Evolutionary conservation across 2,888 invertebrate genomes (phyloP), one percentile per base, ranked within the genome.

Genomic region (Chaetogeoica ovagalla): DNA sequence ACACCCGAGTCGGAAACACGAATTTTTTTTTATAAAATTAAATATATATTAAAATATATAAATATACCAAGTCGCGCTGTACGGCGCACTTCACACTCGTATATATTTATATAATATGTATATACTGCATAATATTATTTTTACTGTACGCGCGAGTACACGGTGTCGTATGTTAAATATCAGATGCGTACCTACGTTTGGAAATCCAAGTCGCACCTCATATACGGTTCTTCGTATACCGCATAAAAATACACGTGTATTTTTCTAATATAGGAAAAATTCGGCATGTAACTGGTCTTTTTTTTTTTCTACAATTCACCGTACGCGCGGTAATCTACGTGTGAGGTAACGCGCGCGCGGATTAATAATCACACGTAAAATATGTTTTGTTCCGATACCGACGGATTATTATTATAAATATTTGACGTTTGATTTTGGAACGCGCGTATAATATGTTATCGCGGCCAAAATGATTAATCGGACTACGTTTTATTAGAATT

Each of bases 11-110:
- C 75, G 60, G 8, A 62, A 52, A 75, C 23, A 75, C 65, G 57
- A 57, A 75, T 75, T 68, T 76, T 30, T 30, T 30, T 30, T 30
- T 30, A n/a, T n/a, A n/a, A n/a, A n/a, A n/a, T n/a, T n/a, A n/a
- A n/a, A n/a, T n/a, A n/a, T n/a, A n/a, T n/a, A n/a, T n/a, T n/a
- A n/a, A 30, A 30, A 30, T 30, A 30, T 30, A 30, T 30, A 30
- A n/a, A n/a, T 4, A 4, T 4, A 76, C 76, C 59, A 52, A 57
- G 76, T 48, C 19, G 68, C 37, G 76, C 48, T 13, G 68, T 37
- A 23, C 74, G 75, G 57, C 43, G 75, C 69, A 79, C 63, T 79
- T 79, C 70, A 79, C 77, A 79, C 77, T 63, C 63, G 55, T 77
- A 43, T n/a, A 11, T n/a, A n/a, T n/a, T n/a, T n/a, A n/a, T n/a